A percentile compares a stretch with the other conserved stretches of the same genome.
Conservation (phyloP, 1,140 invertebrate genomes). For the Notospermus geniculatus region DNA sequence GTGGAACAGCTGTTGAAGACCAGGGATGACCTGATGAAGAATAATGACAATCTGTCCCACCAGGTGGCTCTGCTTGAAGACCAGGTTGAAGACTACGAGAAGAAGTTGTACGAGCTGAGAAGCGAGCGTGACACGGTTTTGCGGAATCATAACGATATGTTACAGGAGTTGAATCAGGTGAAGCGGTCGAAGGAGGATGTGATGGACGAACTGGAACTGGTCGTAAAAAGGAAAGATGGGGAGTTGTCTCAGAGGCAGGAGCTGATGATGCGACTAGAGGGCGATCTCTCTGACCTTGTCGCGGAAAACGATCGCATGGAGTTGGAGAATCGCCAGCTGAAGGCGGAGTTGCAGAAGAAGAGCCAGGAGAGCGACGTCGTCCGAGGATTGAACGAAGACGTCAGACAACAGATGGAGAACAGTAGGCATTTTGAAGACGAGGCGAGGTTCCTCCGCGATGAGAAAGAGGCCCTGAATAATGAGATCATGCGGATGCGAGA, state of each 20-base stretch:
- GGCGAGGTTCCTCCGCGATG: not conserved
- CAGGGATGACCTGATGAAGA: constrained; percentile 39
- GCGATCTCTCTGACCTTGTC: not conserved
- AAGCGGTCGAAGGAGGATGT: not conserved
- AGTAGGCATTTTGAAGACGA: not conserved
- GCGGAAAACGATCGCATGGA: not conserved
- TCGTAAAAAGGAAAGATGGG: not conserved
- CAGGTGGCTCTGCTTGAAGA: constrained; percentile 29
- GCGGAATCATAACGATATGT: constrained; percentile 8
- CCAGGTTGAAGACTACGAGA: constrained; percentile 13
- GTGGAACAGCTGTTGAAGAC: constrained; percentile 55
- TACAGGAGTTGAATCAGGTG: constrained; percentile 26
- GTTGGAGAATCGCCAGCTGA: constrained; percentile 7
- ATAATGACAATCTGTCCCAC: constrained; percentile 42
- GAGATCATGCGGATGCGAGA: constrained; percentile 1
- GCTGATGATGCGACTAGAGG: not conserved
- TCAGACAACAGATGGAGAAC: constrained; percentile 4
- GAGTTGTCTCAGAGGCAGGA: not conserved
- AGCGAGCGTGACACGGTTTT: not conserved
- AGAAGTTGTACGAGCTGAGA: not conserved
- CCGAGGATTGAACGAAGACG: not conserved
- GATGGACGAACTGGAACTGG: not conserved
- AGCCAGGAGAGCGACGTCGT: not conserved
- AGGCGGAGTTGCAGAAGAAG: constrained; percentile 13
- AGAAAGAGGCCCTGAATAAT: constrained; percentile 12